These are phyloP conservation scores for Drosophila greeni DNA, from an alignment of 2,888 invertebrate species.

Conservation along the genomic window DNA sequence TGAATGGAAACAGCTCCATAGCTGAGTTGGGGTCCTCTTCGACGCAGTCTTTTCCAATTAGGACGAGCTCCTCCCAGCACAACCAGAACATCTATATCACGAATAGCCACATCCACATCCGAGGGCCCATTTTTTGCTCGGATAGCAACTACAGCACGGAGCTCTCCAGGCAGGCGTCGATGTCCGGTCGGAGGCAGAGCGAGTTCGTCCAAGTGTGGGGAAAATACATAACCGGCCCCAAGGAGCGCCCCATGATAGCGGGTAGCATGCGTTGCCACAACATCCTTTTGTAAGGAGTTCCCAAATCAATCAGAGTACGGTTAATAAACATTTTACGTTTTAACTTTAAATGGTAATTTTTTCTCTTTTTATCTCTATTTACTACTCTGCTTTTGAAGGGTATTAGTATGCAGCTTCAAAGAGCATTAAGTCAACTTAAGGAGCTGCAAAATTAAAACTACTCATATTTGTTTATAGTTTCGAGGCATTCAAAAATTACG, in stretches of 20 bases:
- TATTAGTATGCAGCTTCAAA: neutral
- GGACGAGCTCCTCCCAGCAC: neutral
- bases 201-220: constrained; percentile 59
- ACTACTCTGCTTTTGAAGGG: neutral
- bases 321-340: constrained; percentile 7
- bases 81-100: constrained; percentile 47
- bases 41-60: neutral
- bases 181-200: constrained; percentile 26
- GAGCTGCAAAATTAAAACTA: neutral
- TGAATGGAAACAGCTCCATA: neutral
- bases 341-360: neutral
- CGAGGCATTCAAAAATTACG: constrained; percentile 4
- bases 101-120: constrained; percentile 55
- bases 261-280: constrained; percentile 34
- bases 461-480: neutral
- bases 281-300: constrained; percentile 38
- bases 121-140: constrained; percentile 38
- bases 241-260: constrained; percentile 40
- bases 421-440: no score
- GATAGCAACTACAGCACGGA: constrained; percentile 23
- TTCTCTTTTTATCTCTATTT: neutral
- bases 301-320: constrained; percentile 9
- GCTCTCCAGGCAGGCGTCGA: neutral
- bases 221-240: constrained; percentile 40
- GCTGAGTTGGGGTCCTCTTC: neutral